These are phyloP conservation scores for Ceratina calcarata DNA, from an alignment of 1,140 invertebrate genomes.

Conservation along the genomic window DNA sequence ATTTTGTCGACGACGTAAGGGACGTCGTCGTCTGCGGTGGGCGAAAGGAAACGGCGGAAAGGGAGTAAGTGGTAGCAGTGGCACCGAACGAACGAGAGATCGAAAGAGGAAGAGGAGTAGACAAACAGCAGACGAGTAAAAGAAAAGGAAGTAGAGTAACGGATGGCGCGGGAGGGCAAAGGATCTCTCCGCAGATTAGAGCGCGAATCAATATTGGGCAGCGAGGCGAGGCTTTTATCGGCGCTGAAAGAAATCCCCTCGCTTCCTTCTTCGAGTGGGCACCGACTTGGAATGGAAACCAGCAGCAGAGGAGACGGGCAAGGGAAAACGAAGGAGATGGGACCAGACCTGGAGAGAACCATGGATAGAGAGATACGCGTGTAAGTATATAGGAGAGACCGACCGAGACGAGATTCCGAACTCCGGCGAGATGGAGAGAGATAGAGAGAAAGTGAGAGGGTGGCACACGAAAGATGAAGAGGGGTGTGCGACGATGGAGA, in stretches of 20 bases:
- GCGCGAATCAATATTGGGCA: slow-evolving; percentile 80
- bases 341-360: slow-evolving; percentile 27
- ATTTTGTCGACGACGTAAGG: slow-evolving; percentile 64
- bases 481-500: slow-evolving; percentile 52
- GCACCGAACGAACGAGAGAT: not conserved
- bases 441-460: not conserved
- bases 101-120: no score
- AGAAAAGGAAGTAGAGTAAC: slow-evolving; percentile 32
- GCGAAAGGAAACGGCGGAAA: slow-evolving; percentile 33
- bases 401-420: slow-evolving; percentile 24
- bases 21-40: slow-evolving; percentile 39
- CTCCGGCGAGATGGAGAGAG: slow-evolving; percentile 51
- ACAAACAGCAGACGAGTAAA: not conserved
- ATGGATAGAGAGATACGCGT: slow-evolving; percentile 33
- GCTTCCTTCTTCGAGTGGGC: slow-evolving; percentile 63
- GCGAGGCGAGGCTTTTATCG: slow-evolving; percentile 79
- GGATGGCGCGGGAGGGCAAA: slow-evolving; percentile 20
- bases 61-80: not conserved
- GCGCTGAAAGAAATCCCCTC: slow-evolving; percentile 72
- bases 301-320: slow-evolving; percentile 33
- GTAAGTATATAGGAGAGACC: slow-evolving; percentile 2
- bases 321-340: slow-evolving; percentile 45
- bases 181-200: slow-evolving; percentile 77
- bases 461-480: slow-evolving; percentile 40
- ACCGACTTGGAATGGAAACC: slow-evolving; percentile 50